Base-by-base conservation (phyloP, 2,888 invertebrate genomes). In the Melitaea athalia region DNA sequence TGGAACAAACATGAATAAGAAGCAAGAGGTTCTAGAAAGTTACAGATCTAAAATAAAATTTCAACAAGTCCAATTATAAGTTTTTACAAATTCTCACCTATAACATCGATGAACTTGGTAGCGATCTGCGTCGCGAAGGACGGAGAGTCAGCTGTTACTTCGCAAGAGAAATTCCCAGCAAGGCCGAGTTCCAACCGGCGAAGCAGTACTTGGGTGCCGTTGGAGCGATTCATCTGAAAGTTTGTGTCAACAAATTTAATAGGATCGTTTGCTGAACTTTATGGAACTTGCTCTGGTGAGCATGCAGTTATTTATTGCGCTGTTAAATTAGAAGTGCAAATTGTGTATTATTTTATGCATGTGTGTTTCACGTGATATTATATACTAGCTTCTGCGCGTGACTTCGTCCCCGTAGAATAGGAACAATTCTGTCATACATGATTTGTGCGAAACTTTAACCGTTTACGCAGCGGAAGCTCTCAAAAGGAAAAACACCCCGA, bases 161-260 rank as follows among this genome's bases (percentile, higher is more conserved):
- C 96, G 83, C 96, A 96, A 81, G 94, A 95, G 89, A 96, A 96
- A 92, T 95, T 96, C 6, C 96, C 96, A 49, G 96, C 94, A 65
- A 96, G 88, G 63, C 93, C 93, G 77, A 96, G 95, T 77, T 95
- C 95, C 79, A 96, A 93, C 75, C 95, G 93, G 74, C 94, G 93
- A 72, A 96, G 94, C 71, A 95, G 92, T 64, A 96, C 96, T 87
- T 96, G 96, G 61, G 95, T 95, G 69, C 95, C 95, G 85, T 96
- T 96, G 24, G 96, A 96, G 74, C 93, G 93, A 78, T 94, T 93
- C 82, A 94, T 90, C 97, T 97, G 94, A 70, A 94, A 94, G 68
- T 50, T 49, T 57, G 42, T 65, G 60, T 65, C 65, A 59, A 59
- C 50, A 59, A 65, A 59, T 38, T 59, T 65, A 66, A 59, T 43